phyloP scores from a whole-genome alignment of 1,140 invertebrate genomes.

The Leptopilina boulardi region DNA sequence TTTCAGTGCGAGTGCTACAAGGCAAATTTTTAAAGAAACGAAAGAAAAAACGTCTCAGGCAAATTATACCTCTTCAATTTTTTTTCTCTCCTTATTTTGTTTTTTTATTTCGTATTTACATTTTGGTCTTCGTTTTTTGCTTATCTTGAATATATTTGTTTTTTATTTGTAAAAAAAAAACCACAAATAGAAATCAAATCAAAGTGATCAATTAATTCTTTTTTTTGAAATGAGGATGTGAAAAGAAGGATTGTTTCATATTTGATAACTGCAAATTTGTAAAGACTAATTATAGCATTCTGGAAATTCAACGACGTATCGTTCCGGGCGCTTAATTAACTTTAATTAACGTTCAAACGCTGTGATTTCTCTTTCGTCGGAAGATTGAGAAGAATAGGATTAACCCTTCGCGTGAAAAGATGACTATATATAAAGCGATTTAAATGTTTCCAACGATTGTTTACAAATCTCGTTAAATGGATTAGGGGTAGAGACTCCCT shows the following conservation, averaged over 20 bases:
- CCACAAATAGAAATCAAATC: no score
- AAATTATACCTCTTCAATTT: no score
- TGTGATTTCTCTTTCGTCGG: conserved; percentile 39
- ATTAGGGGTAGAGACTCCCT: neutral
- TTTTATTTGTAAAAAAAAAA: no score
- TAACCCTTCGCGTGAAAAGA: conserved; percentile 39
- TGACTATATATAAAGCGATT: neutral
- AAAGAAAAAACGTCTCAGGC: neutral
- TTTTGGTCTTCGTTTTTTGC: no score
- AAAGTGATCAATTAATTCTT: no score
- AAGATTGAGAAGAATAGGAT: conserved; percentile 53
- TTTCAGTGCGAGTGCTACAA: neutral
- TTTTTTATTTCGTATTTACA: neutral
- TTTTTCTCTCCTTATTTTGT: neutral
- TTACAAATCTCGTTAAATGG: neutral
- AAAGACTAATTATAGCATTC: neutral
- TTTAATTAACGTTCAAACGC: conserved; percentile 50
- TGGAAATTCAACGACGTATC: conserved; percentile 10
- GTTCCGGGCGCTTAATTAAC: conserved; percentile 48
- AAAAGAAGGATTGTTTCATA: neutral
- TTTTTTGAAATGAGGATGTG: neutral
- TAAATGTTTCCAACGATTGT: neutral
- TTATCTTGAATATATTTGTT: no score
- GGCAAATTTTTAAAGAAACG: neutral
- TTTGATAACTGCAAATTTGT: neutral